Evolutionary conservation across 1,140 invertebrate genomes (phyloP).

Genomic region (Drosophila yakuba): DNA sequence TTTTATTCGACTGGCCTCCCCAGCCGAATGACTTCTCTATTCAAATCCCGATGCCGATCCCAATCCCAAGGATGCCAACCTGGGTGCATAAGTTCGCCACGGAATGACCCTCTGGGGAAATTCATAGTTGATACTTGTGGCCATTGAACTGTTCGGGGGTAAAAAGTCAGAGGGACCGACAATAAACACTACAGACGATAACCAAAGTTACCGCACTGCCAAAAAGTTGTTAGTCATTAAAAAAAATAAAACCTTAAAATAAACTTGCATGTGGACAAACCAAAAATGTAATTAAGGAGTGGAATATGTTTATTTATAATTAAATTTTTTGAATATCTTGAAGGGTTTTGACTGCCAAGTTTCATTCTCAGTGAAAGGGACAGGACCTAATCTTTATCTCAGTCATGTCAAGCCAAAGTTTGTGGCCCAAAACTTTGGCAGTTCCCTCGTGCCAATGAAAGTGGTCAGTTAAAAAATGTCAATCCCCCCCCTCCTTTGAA

Average conservation of each 20-base stretch:
- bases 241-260: neutral
- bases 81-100: constrained; percentile 53
- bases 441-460: constrained; percentile 54
- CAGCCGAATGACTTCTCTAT: constrained; percentile 4
- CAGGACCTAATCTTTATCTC: constrained; percentile 63
- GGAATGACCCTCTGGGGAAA: constrained; percentile 68
- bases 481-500: constrained; percentile 29
- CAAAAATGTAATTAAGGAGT: too few species aligned
- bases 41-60: constrained; percentile 17
- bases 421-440: constrained; percentile 54
- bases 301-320: neutral
- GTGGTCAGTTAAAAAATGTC: constrained; percentile 76
- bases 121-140: constrained; percentile 59
- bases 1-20: constrained; percentile 71
- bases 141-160: constrained; percentile 61
- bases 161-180: constrained; percentile 50
- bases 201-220: constrained; percentile 33
- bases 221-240: neutral
- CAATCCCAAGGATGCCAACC: constrained; percentile 20
- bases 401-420: constrained; percentile 61
- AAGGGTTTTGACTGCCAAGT: neutral
- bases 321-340: neutral
- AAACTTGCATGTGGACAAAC: neutral
- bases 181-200: constrained; percentile 53
- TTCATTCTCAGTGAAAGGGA: constrained; percentile 5